Evolutionary conservation across 1,140 invertebrate species (phyloP), one percentile per base, ranked within the genome.

Genomic region (Drosophila lowei): DNA sequence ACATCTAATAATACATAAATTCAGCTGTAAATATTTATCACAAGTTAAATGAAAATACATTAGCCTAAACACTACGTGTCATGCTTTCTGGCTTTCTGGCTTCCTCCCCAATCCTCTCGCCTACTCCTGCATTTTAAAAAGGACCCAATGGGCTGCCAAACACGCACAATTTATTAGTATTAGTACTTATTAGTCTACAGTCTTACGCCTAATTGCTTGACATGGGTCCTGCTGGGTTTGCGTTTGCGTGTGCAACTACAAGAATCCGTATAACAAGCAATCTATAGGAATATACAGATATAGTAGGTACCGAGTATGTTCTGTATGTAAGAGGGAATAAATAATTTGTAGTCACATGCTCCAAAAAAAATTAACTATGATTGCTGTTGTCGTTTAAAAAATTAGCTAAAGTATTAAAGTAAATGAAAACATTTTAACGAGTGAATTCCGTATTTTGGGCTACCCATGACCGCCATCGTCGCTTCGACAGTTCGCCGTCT

Each of bases 361-460:
- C 70, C 67, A 62, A 84, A 84, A 61, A 50, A 65, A 66, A 66
- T 60, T 59, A 73, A 63, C 77, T 56, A 85, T 53, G n/a, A 50
- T 60, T 42, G 38, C 34, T 50, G 15, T 47, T 58, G 38, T 57
- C 54, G 43, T 53, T 56, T 46, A 43, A 48, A 30, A 70, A 77
- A 77, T 85, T 85, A 63, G 50, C 77, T 86, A 80, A 55, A 59
- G 28, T 56, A 66, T 50, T 70, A 58, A 61, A 47, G 53, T 72
- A 61, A 11, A 57, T 50, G 42, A 71, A 72, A 73, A 57, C 46
- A 53, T 70, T 56, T 77, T 38, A 64, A 59, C 78, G 84, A 88
- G 83, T 88, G 83, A 88, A 89, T 83, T 68, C 23, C 72, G 84
- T 67, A 88, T 84, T 79, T 89, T 77, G 64, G 38, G 67, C 70